Percentiles rank a stretch among this genome's conserved stretches.
Conservation (phyloP, 2,797 vertebrate genomes). For the Nannoperca australis region DNA sequence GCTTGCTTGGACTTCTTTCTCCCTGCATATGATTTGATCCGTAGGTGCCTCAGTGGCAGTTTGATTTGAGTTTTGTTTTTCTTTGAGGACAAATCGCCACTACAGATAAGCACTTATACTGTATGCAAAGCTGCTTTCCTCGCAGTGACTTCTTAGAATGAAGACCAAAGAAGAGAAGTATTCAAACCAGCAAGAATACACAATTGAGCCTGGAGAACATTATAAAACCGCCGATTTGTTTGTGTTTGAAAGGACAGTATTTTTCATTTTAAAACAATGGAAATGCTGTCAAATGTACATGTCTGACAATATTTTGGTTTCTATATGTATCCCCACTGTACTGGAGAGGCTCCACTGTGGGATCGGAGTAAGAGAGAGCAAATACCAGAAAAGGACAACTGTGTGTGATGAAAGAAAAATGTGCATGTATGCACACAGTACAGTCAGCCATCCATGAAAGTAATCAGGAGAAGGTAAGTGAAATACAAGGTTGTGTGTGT, state of each 20-base stretch:
- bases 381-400: background rate
- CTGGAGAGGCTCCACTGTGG: background rate
- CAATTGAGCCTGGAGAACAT: background rate
- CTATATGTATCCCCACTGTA: background rate
- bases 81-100: too few relatives aligned
- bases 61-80: too few relatives aligned
- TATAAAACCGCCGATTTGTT: background rate
- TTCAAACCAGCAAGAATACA: background rate
- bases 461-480: background rate
- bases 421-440: background rate
- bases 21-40: too few relatives aligned
- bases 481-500: background rate
- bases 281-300: background rate
- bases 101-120: too few relatives aligned
- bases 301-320: background rate
- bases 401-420: background rate
- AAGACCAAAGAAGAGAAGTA: background rate
- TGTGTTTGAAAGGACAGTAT: background rate
- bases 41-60: too few relatives aligned
- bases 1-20: too few relatives aligned
- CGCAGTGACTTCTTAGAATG: background rate
- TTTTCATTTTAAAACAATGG: background rate
- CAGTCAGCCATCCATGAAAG: background rate
- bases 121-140: constrained; percentile 2
- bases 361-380: background rate